phyloP scores from a whole-genome alignment of 92 coral and sea anemone species.

The Porites rus region DNA sequence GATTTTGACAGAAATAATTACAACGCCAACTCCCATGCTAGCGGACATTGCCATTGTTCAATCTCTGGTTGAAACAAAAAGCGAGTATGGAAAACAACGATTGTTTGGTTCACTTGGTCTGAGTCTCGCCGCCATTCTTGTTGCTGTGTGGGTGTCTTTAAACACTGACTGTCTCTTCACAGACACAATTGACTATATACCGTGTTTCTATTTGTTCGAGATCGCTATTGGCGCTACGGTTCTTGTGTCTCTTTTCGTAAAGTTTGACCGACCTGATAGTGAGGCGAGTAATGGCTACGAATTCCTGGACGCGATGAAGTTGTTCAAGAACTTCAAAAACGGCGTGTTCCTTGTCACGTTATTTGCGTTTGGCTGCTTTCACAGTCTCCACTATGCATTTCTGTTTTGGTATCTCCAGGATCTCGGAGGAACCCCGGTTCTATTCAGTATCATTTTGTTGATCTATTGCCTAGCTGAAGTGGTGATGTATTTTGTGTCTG shows the following conservation, averaged over 20 bases:
- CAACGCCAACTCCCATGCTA: constrained; percentile 91
- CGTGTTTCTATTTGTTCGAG: constrained; percentile 83
- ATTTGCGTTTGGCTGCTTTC: constrained; percentile 73
- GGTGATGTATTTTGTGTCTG: constrained; percentile 71
- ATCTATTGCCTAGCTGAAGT: constrained; percentile 85
- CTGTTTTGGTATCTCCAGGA: constrained; percentile 92
- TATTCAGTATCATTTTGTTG: constrained; percentile 75
- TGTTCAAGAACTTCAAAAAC: constrained; percentile 73
- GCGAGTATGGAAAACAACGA: constrained; percentile 85
- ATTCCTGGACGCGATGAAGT: constrained; percentile 67
- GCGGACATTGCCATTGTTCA: constrained; percentile 87
- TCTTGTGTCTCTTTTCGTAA: constrained; percentile 75
- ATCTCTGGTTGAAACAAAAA: constrained; percentile 78
- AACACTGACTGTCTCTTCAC: constrained; percentile 68
- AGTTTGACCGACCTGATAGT: constrained; percentile 63
- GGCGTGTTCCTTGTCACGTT: constrained; percentile 83
- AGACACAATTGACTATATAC: constrained; percentile 82
- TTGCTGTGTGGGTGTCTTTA: constrained; percentile 77
- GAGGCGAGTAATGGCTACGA: constrained; percentile 31
- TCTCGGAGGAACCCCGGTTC: constrained; percentile 83
- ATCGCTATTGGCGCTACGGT: constrained; percentile 84
- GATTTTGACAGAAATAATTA: constrained; percentile 85
- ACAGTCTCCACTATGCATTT: constrained; percentile 82
- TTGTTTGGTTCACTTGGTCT: constrained; percentile 86
- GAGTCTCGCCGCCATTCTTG: constrained; percentile 75